phyloP scores from a whole-genome alignment of 2,113 vertebrate genomes.

The Hemiprocne comata region DNA sequence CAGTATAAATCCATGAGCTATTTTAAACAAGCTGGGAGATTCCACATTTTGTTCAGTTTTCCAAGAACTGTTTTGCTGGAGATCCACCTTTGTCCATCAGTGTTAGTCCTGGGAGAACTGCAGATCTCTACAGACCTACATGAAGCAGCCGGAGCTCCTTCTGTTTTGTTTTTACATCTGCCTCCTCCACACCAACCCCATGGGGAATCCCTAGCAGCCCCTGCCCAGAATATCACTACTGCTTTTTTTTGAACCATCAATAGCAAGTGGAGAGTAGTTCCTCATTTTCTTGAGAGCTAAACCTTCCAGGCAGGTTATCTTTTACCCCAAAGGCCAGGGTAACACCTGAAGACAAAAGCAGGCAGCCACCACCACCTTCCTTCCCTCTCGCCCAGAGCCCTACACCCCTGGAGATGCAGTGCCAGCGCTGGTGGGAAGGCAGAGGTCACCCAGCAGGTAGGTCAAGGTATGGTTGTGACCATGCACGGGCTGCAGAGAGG shows the following conservation, averaged over 20 bases:
- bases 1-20: background rate
- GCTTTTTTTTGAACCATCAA: background rate
- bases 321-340: background rate
- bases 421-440: background rate
- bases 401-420: background rate
- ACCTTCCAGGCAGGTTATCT: background rate
- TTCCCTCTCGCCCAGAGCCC: background rate
- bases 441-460: background rate
- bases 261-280: background rate
- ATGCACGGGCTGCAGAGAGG: background rate
- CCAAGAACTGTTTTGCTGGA: background rate
- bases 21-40: background rate
- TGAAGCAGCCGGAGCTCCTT: background rate
- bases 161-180: background rate
- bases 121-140: background rate
- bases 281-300: background rate
- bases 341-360: background rate
- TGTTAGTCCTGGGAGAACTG: background rate
- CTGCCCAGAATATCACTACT: background rate
- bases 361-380: background rate
- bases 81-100: fast-evolving
- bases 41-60: background rate
- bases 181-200: background rate
- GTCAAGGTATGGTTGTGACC: background rate
- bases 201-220: background rate